Percentiles rank a stretch among this genome's conserved stretches.
These are phyloP conservation scores for Lophochroa leadbeateri DNA, from an alignment of 2,113 vertebrate species.

Conservation along the genomic window DNA sequence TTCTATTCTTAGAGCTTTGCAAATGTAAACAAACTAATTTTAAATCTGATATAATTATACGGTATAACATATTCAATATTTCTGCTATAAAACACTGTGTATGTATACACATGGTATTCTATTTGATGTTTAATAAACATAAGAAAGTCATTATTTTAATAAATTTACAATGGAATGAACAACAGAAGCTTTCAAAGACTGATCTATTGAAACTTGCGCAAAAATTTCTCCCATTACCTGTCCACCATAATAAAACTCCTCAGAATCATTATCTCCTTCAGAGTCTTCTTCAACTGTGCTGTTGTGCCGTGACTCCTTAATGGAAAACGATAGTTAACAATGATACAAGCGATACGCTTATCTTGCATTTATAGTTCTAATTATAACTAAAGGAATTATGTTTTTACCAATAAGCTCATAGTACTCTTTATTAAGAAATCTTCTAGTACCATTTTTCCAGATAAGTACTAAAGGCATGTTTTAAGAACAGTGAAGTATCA, in stretches of 20 bases:
- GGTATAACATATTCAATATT: not conserved
- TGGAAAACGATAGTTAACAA: not conserved
- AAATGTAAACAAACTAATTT: not conserved
- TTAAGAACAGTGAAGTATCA: no score
- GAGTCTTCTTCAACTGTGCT: conserved; percentile 90
- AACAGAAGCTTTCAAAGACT: not conserved
- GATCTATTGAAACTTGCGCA: not conserved
- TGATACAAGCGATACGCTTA: not conserved
- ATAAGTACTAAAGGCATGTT: no score
- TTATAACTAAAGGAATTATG: not conserved
- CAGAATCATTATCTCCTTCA: conserved; percentile 90
- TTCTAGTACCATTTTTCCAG: no score
- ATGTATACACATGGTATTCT: not conserved
- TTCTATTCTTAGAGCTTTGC: not conserved
- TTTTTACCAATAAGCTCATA: not conserved
- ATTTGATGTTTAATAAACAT: rapidly evolving
- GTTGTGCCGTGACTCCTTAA: conserved; percentile 80
- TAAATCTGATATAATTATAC: not conserved
- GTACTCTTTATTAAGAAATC: not conserved
- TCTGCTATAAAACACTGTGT: not conserved
- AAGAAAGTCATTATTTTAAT: not conserved
- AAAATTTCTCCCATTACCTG: conserved; percentile 74
- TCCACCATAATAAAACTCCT: conserved; percentile 91
- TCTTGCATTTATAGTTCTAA: not conserved
- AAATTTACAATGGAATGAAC: not conserved